A percentile compares a stretch with the other conserved stretches of the same genome.
Evolutionary conservation across 1,140 invertebrate genomes (phyloP).

Genomic region (Trachelipus rathkii): DNA sequence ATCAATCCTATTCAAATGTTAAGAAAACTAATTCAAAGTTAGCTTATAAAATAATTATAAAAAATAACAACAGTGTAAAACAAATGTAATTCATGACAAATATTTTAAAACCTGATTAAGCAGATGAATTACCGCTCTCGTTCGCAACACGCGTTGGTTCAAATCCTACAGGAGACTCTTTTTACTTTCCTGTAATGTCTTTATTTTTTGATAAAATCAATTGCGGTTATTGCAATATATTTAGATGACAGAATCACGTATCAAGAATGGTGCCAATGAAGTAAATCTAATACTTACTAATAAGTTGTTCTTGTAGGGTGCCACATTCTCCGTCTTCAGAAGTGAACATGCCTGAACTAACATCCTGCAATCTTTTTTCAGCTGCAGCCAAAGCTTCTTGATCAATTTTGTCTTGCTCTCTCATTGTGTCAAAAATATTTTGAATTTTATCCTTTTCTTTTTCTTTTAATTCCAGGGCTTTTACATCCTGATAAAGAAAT

Average conservation of each 20-base stretch:
- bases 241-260: not conserved
- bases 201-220: too few relatives aligned
- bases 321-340: slow-evolving; percentile 74
- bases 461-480: slow-evolving; percentile 61
- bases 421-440: slow-evolving; percentile 65
- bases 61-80: too few relatives aligned
- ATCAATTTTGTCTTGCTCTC: slow-evolving; percentile 64
- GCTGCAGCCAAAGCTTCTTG: slow-evolving; percentile 65
- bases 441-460: slow-evolving; percentile 63
- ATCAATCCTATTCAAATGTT: too few relatives aligned
- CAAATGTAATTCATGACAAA: too few relatives aligned
- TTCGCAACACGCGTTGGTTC: too few relatives aligned
- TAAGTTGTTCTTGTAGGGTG: slow-evolving; percentile 85
- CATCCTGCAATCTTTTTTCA: slow-evolving; percentile 74
- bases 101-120: too few relatives aligned
- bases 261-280: not conserved
- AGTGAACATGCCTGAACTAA: slow-evolving; percentile 73
- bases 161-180: too few relatives aligned
- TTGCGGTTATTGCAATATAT: too few relatives aligned
- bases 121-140: too few relatives aligned
- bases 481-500: slow-evolving; percentile 58
- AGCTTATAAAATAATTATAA: too few relatives aligned
- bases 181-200: too few relatives aligned
- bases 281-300: slow-evolving; percentile 56
- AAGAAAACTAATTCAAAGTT: too few relatives aligned